Conservation (phyloP, 2,113 vertebrate genomes). For the Ageneiosus marmoratus region DNA sequence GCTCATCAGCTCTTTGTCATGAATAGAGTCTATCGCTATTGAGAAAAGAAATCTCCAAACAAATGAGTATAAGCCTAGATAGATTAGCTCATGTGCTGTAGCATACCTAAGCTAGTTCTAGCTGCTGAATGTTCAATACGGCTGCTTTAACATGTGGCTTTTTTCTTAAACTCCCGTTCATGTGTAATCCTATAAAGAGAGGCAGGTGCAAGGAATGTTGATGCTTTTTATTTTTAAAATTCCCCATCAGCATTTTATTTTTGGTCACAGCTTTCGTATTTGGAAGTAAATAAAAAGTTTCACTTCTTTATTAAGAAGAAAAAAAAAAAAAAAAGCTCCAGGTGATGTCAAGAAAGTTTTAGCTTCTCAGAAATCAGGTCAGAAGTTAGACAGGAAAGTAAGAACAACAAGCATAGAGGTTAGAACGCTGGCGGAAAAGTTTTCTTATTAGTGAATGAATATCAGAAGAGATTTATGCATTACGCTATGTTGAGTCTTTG, state of each 20-base stretch:
- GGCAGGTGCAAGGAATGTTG: not conserved
- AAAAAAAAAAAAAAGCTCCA: not conserved
- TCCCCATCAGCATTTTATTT: not conserved
- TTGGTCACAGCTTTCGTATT: not conserved
- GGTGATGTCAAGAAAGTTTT: not conserved
- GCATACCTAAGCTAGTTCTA: too few relatives aligned
- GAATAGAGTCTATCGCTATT: not conserved
- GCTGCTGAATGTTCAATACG: not conserved
- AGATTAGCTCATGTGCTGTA: not conserved
- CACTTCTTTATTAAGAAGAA: not conserved
- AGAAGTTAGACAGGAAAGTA: not conserved
- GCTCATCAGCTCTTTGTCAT: not conserved
- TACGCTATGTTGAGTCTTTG: too few relatives aligned
- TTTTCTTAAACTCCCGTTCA: not conserved
- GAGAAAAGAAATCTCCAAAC: not conserved
- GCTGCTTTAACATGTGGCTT: not conserved
- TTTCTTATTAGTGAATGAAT: not conserved
- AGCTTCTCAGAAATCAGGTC: not conserved
- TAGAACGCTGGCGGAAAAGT: not conserved
- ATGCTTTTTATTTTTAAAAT: too few relatives aligned
- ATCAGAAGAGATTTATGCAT: not conserved
- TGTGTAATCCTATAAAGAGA: not conserved
- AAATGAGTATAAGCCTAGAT: not conserved
- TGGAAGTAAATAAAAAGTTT: not conserved
- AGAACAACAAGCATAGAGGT: not conserved